Conservation (phyloP, 2,888 invertebrate species). For the Coleophora flavipennella region DNA sequence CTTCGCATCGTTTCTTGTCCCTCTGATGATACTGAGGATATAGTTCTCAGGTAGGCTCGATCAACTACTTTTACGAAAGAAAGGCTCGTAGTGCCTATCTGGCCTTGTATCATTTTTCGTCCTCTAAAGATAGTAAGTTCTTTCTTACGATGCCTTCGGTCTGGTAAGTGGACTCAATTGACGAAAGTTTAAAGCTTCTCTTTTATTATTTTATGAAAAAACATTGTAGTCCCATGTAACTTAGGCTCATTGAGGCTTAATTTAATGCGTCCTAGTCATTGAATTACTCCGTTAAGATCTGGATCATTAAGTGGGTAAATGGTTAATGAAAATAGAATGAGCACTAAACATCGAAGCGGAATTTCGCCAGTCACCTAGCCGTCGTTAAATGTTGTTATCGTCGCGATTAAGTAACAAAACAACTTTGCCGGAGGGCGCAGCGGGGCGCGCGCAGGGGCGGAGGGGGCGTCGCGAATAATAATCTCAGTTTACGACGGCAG, state of each 20-base stretch:
- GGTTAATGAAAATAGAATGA: slow-evolving; percentile 73
- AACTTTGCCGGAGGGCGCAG: slow-evolving; percentile 48
- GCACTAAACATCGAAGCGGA: slow-evolving; percentile 71
- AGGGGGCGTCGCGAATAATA: slow-evolving; percentile 63
- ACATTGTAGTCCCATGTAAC: slow-evolving; percentile 3
- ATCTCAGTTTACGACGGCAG: slow-evolving; percentile 71
- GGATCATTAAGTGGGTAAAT: slow-evolving; percentile 72
- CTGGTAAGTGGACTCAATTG: too few relatives aligned
- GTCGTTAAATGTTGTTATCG: slow-evolving; percentile 72
- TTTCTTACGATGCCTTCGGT: too few relatives aligned
- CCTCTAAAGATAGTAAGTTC: too few relatives aligned
- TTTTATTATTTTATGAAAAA: too few relatives aligned
- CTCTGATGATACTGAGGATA: too few relatives aligned
- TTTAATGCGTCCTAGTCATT: slow-evolving; percentile 63
- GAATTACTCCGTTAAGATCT: slow-evolving; percentile 65
- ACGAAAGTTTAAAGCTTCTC: too few relatives aligned
- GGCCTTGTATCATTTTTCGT: too few relatives aligned
- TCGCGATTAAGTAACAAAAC: slow-evolving; percentile 72
- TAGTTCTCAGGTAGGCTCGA: too few relatives aligned
- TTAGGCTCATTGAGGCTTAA: slow-evolving; percentile 64
- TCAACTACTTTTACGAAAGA: too few relatives aligned
- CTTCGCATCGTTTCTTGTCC: too few relatives aligned
- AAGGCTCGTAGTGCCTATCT: too few relatives aligned
- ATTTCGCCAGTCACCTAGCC: slow-evolving; percentile 72
- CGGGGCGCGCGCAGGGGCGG: slow-evolving; percentile 26